These are phyloP conservation scores for Hermetia illucens DNA, from an alignment of 1,140 invertebrate genomes.

Conservation along the genomic window DNA sequence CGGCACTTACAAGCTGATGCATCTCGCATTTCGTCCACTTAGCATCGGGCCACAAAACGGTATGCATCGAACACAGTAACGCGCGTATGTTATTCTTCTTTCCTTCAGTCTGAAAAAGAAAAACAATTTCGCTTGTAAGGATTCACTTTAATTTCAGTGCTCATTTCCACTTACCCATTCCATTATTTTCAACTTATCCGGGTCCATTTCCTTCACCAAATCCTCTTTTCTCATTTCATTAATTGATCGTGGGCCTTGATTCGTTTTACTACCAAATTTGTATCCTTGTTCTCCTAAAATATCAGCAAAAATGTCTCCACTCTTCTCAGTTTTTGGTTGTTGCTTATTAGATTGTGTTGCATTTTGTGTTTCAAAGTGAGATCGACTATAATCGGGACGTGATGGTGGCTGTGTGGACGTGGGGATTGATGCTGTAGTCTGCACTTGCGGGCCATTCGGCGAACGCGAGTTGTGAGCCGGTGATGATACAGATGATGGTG, in stretches of 20 bases:
- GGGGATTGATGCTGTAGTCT: slow-evolving; percentile 1
- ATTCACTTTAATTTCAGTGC: not conserved
- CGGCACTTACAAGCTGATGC: slow-evolving; percentile 77
- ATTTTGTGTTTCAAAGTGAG: slow-evolving; percentile 46
- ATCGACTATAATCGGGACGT: slow-evolving; percentile 43
- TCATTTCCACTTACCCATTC: slow-evolving; percentile 43
- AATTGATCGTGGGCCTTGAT: slow-evolving; percentile 71
- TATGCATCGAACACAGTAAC: slow-evolving; percentile 84
- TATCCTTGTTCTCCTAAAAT: slow-evolving; percentile 79
- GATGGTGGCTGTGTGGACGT: slow-evolving; percentile 4
- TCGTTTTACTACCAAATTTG: slow-evolving; percentile 60
- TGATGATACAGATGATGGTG: slow-evolving; percentile 9
- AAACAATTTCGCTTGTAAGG: slow-evolving; percentile 5
- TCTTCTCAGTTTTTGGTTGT: slow-evolving; percentile 19
- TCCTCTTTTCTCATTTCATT: slow-evolving; percentile 87
- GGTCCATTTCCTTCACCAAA: slow-evolving; percentile 76
- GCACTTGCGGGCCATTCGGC: slow-evolving; percentile 13
- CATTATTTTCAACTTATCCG: slow-evolving; percentile 72
- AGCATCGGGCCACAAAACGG: slow-evolving; percentile 86
- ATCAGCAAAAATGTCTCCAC: slow-evolving; percentile 75
- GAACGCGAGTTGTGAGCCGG: slow-evolving; percentile 29
- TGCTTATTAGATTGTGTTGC: slow-evolving; percentile 24
- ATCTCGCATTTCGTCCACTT: slow-evolving; percentile 89
- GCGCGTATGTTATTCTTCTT: slow-evolving; percentile 95
- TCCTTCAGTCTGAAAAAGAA: slow-evolving; percentile 61